Evolutionary conservation across 1,140 invertebrate genomes (phyloP), one percentile per base, ranked within the genome.

Genomic region (Trichonephila clavipes): DNA sequence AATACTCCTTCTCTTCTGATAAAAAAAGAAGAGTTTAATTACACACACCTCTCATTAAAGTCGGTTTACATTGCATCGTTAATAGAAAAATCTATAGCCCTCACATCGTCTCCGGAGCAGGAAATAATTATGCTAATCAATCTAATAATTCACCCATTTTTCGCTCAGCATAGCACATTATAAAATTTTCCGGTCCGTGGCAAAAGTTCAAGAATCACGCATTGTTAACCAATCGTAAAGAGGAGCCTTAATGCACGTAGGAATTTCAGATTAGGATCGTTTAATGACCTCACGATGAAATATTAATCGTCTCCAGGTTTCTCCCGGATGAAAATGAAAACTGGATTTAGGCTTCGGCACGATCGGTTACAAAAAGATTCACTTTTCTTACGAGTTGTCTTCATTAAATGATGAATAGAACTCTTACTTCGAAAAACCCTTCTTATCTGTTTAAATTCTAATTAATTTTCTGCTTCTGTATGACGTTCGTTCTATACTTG

Each of bases 131-230:
- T 69, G 66, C 66, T 62, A 69, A 69, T 69, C 66, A 69, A 69
- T 69, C 66, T 69, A 69, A 69, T 69, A 69, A 69, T 69, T 69
- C 66, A 69, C n/a, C 40, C 40, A 58, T 34, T 83, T 83, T 83
- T 83, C 51, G 40, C 81, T 83, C 51, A n/a, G 81, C 40, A 21
- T 24, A 19, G 81, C 16, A 10, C 7, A n/a, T 69, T 69, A 51
- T 83, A 58, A 83, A 83, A 83, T 83, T 83, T 83, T 83, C 34
- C 44, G 24, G 81, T 83, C 81, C 81, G 34, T 34, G n/a, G 34
- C 81, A n/a, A 1, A 58, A 21, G 28, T 58, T 58, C 34, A 18
- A 51, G 81, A 51, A 83, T 83, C 51, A 83, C 81, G 81, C 81
- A 83, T 83, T 83, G 81, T 8, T 40, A 40, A 82, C 34, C 81